Percentiles rank a stretch among this genome's conserved stretches.
Conservation (phyloP, 2,888 invertebrate genomes). For the Acanthosepion esculentum region DNA sequence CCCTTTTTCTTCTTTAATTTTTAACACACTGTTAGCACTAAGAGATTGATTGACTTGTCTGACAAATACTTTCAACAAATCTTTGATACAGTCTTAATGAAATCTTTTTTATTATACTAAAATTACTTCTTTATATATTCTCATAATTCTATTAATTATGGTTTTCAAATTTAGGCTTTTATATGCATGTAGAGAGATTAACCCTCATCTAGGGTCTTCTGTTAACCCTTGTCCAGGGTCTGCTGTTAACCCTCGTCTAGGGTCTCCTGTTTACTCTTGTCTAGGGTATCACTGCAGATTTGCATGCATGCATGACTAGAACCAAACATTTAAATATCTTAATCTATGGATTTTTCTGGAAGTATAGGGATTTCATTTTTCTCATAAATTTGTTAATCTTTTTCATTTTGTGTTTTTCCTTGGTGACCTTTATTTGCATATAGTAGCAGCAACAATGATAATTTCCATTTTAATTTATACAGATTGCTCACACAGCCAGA, state of each 20-base stretch:
- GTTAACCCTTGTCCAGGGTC: neutral
- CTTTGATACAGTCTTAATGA: neutral
- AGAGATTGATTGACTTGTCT: neutral
- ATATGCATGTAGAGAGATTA: neutral
- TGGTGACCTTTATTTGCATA: neutral
- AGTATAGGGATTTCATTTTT: neutral
- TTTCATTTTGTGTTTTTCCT: neutral
- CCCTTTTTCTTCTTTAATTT: neutral
- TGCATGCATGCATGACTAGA: neutral
- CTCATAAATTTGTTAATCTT: neutral
- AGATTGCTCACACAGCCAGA: neutral
- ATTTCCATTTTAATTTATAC: neutral
- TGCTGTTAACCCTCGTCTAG: neutral
- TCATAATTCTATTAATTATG: neutral
- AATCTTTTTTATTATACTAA: neutral
- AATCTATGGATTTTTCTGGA: neutral
- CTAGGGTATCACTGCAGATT: neutral
- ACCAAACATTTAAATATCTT: neutral
- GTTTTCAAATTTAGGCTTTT: neutral
- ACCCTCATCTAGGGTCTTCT: neutral
- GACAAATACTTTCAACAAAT: neutral
- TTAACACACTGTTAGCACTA: neutral
- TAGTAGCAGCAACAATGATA: neutral
- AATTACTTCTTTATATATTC: neutral
- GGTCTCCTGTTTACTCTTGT: neutral